Evolutionary conservation across 2,113 vertebrate species (phyloP), one percentile per base, ranked within the genome.

Genomic region (Sarotherodon lohbergeri): DNA sequence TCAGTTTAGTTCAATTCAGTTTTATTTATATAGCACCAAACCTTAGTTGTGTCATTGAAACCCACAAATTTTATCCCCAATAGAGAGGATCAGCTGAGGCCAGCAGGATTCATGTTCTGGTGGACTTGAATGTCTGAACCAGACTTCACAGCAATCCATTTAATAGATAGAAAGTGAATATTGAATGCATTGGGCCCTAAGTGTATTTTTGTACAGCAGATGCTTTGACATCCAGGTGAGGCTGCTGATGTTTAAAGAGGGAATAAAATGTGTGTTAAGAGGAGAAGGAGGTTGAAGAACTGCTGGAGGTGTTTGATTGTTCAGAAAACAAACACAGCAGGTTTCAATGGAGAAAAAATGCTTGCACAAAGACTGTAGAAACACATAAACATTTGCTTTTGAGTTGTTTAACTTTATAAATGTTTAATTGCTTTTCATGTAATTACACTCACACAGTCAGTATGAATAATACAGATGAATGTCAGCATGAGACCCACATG

Each of bases 291-390:
- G n/a, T 24, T 1, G 0, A 8, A 78, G 13, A 52, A n/a, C 34
- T 19, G 13, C 14, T 14, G 63, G 19, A 54, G 39, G 9, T 79
- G 80, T 87, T 80, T 87, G 88, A 80, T 22, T 7, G n/a, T 19
- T 66, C 7, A 17, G 41, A 81, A 80, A 81, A 80, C 85, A 84
- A 81, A 85, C 85, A 32, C 14, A 34, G 7, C 57, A 52, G 3
- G 24, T 71, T 85, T 56, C 57, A 89, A 14, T 2, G 32, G 13
- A 27, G 27, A 27, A 34, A 59, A 1, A 55, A 73, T 22, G 34
- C 43, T 12, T 11, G 3, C 6, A 50, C 27, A 80, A 32, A 63
- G 7, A 11, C 5, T 6, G 17, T 39, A 71, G 32, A 82, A 9
- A 24, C 5, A 17, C 41, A 16, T 9, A 8, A 41, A 48, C 0